phyloP scores from a whole-genome alignment of 2,888 invertebrate species.

The Noctua janthe region DNA sequence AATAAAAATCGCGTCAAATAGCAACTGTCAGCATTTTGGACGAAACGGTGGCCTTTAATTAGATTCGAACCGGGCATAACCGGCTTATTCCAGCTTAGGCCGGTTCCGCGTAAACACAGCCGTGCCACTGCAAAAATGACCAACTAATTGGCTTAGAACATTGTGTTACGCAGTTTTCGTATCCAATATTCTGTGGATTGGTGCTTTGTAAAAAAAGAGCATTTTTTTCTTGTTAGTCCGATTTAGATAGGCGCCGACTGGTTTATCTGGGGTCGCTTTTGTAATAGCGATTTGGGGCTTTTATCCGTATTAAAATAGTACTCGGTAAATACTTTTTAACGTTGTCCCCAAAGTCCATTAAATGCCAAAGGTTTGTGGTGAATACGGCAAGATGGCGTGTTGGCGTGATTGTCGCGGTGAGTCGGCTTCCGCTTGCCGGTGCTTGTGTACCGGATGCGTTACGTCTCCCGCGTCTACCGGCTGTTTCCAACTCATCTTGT shows the following conservation, averaged over 20 bases:
- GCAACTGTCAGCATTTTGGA: conserved; percentile 88
- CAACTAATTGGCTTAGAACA: conserved; percentile 90
- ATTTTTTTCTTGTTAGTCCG: conserved; percentile 68
- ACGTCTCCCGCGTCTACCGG: conserved; percentile 73
- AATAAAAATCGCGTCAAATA: conserved; percentile 82
- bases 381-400: conserved; percentile 76
- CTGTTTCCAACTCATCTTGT: conserved; percentile 77
- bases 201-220: conserved; percentile 77
- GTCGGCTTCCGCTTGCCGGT: conserved; percentile 77
- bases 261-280: conserved; percentile 43
- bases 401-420: conserved; percentile 77
- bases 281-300: conserved; percentile 45
- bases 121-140: conserved; percentile 88
- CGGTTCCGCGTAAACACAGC: conserved; percentile 80
- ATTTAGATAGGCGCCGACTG: conserved; percentile 60
- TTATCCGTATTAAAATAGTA: conserved; percentile 63
- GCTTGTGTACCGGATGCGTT: conserved; percentile 80
- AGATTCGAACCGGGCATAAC: conserved; percentile 88
- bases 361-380: conserved; percentile 70
- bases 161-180: conserved; percentile 86
- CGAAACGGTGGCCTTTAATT: conserved; percentile 88
- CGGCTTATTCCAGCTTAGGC: conserved; percentile 89
- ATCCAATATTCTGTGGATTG: conserved; percentile 86
- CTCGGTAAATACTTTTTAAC: conserved; percentile 64
- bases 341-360: conserved; percentile 70